Evolutionary conservation across 2,113 vertebrate species (phyloP).

Genomic region (Hiodon tergisus): DNA sequence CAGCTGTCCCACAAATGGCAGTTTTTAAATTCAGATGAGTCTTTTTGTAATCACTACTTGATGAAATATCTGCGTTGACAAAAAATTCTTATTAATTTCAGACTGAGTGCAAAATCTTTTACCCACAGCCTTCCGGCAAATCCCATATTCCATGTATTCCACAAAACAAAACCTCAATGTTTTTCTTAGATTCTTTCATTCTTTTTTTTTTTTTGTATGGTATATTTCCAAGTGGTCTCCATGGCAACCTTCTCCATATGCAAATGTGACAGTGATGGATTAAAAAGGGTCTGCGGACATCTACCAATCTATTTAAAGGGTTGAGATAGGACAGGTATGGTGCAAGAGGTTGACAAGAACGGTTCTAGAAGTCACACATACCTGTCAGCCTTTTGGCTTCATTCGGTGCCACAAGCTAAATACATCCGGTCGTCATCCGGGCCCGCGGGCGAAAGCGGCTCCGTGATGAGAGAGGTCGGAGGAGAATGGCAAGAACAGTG

Average conservation of each 20-base stretch:
- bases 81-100: slow-evolving; percentile 34
- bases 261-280: slow-evolving; percentile 37
- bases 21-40: background rate
- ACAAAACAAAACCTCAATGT: slow-evolving; percentile 8
- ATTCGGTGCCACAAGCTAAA: background rate
- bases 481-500: no score
- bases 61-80: background rate
- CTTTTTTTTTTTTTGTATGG: slow-evolving; percentile 17
- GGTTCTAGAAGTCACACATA: background rate
- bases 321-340: background rate
- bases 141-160: background rate
- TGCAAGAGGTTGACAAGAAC: background rate
- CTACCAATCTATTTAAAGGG: slow-evolving; percentile 44
- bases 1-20: background rate
- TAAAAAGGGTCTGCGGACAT: slow-evolving; percentile 34
- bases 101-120: slow-evolving; percentile 24
- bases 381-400: background rate
- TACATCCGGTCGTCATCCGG: no score
- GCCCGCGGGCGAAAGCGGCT: no score
- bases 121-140: background rate
- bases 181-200: slow-evolving; percentile 13
- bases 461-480: no score
- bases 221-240: slow-evolving; percentile 38
- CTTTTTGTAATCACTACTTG: background rate
- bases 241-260: slow-evolving; percentile 45